These are phyloP conservation scores for Syrmaticus mikado DNA, from an alignment of 2,113 vertebrate genomes.

Conservation along the genomic window DNA sequence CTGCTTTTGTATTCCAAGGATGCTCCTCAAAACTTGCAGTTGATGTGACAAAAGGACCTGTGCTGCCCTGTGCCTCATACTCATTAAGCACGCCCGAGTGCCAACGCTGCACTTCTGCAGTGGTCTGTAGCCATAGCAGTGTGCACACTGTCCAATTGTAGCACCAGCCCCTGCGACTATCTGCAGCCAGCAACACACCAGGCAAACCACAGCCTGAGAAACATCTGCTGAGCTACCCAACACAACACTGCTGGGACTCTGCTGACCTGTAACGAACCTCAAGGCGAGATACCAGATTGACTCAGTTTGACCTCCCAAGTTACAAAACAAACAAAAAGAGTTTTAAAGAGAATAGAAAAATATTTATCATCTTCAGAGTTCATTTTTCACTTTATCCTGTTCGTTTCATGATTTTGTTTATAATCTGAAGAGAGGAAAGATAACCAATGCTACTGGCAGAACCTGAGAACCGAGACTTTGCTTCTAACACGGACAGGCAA, in stretches of 20 bases:
- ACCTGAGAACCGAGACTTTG: not conserved
- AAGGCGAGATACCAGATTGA: not conserved
- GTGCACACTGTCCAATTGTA: not conserved
- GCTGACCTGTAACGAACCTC: not conserved
- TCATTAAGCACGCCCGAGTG: not conserved
- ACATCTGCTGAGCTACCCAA: not conserved
- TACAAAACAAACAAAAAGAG: not conserved
- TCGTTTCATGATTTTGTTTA: not conserved
- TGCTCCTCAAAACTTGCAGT: not conserved
- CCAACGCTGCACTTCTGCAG: not conserved
- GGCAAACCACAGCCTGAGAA: not conserved
- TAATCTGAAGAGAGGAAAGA: not conserved
- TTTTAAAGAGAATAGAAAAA: not conserved
- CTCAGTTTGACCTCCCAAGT: not conserved
- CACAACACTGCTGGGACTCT: not conserved
- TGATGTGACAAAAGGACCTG: not conserved
- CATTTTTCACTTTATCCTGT: not conserved
- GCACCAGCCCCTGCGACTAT: not conserved
- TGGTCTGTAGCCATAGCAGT: not conserved
- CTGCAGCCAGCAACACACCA: not conserved
- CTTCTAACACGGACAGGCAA: not conserved
- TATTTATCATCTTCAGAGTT: not conserved
- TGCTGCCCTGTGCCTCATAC: accelerated
- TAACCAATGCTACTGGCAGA: not conserved
- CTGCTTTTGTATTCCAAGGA: not conserved